Evolutionary conservation across 2,113 vertebrate species (phyloP).

Genomic region (Jacana jacana): DNA sequence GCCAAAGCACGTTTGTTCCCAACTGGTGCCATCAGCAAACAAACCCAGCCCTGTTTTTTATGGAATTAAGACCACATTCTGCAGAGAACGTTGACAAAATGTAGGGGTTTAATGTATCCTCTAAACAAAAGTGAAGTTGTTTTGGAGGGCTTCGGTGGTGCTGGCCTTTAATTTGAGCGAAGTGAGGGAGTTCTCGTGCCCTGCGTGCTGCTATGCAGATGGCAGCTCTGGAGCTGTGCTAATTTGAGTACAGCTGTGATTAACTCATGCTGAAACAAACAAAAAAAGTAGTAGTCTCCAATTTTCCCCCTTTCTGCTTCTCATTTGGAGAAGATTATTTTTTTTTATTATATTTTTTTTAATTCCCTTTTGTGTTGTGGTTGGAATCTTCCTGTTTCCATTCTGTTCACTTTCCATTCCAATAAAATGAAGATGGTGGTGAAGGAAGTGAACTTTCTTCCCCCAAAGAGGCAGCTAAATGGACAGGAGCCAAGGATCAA

Average conservation of each 20-base stretch:
- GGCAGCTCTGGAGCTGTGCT: not conserved
- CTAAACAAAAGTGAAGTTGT: not conserved
- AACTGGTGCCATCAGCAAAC: not conserved
- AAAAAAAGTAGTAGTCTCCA: not conserved
- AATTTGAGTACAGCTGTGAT: not conserved
- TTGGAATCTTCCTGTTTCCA: constrained; percentile 21
- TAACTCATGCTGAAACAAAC: not conserved
- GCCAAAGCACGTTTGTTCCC: not conserved
- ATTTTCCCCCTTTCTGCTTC: constrained; percentile 2
- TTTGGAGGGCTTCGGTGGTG: not conserved
- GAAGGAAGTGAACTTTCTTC: not conserved
- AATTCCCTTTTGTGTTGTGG: not conserved
- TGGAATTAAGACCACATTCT: not conserved
- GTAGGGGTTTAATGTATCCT: not conserved
- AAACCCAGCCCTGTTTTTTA: not conserved
- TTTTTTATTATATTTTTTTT: not conserved
- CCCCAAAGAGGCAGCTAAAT: not conserved
- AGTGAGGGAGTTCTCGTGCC: not conserved
- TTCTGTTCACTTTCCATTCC: constrained; percentile 1
- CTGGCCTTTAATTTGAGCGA: not conserved
- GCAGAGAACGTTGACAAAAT: not conserved
- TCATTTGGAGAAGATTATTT: not conserved
- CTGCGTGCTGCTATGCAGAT: not conserved
- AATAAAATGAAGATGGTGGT: not conserved
- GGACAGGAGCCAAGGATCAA: not conserved